These are phyloP conservation scores for Pogonomyrmex californicus DNA, from an alignment of 1,140 invertebrate species.

Conservation along the genomic window DNA sequence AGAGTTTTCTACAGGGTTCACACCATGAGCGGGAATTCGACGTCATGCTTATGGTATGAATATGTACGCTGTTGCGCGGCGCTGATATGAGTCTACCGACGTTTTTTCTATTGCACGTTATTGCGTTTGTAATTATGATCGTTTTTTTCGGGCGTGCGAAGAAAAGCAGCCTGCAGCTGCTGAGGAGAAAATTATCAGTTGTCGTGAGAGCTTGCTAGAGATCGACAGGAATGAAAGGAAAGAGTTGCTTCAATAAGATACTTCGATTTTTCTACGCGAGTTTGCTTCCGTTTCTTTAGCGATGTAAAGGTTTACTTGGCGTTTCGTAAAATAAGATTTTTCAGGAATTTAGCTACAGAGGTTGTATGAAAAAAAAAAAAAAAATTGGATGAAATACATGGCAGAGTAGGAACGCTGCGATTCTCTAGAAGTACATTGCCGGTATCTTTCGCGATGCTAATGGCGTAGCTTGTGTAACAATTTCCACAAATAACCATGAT, in stretches of 20 bases:
- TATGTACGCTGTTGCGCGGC: conserved; percentile 73
- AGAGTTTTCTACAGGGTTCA: conserved; percentile 78
- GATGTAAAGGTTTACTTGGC: conserved; percentile 25
- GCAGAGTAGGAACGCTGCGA: conserved; percentile 27
- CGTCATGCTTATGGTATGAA: conserved; percentile 74
- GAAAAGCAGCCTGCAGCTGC: not conserved
- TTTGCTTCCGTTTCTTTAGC: conserved; percentile 21
- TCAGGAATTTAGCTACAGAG: conserved; percentile 1
- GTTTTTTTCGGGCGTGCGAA: conserved; percentile 42
- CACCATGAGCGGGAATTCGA: conserved; percentile 68
- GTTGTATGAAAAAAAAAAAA: not conserved
- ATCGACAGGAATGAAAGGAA: conserved; percentile 17
- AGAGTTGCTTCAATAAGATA: not conserved
- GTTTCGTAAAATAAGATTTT: conserved; percentile 20
- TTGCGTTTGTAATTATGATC: conserved; percentile 63
- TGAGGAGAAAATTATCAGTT: conserved; percentile 3
- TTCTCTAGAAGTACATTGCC: conserved; percentile 31
- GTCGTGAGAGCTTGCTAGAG: conserved; percentile 16
- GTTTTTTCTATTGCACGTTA: conserved; percentile 70
- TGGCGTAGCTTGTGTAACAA: conserved; percentile 7
- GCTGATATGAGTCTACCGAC: conserved; percentile 70
- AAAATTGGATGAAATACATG: conserved; percentile 48
- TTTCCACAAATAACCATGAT: not conserved
- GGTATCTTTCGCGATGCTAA: conserved; percentile 28
- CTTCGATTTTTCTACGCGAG: conserved; percentile 13